Percentiles rank a stretch among this genome's conserved stretches.
Conservation (phyloP, 1,140 invertebrate genomes). For the Wasmannia auropunctata region DNA sequence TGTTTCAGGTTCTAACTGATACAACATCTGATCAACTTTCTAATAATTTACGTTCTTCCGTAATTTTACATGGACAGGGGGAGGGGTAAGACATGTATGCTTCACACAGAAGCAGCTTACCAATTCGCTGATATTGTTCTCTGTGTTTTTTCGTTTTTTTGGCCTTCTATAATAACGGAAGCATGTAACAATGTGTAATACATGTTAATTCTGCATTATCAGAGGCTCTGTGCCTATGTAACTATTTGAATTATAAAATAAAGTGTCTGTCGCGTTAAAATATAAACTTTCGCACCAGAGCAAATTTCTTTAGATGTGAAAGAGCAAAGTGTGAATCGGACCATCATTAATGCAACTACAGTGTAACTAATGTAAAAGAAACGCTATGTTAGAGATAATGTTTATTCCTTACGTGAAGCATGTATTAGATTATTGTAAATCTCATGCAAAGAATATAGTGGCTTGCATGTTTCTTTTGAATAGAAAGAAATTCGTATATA, state of each 20-base stretch:
- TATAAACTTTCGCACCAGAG: neutral
- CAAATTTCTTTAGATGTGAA: neutral
- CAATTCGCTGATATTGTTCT: conserved; percentile 93
- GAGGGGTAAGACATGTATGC: conserved; percentile 8
- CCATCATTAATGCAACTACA: neutral
- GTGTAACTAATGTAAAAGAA: neutral
- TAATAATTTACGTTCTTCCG: conserved; percentile 10
- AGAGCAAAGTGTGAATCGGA: neutral
- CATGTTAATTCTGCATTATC: conserved; percentile 79
- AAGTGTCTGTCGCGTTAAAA: neutral
- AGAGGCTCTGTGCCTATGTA: conserved; percentile 72
- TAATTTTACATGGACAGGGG: conserved; percentile 26
- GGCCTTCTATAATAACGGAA: conserved; percentile 86
- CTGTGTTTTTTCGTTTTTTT: conserved; percentile 90
- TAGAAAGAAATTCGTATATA: conserved; percentile 12
- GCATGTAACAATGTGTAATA: conserved; percentile 83
- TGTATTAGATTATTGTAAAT: neutral
- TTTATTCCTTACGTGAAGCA: neutral
- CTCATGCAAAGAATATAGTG: conserved; percentile 18
- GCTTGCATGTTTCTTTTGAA: neutral
- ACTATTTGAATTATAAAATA: conserved; percentile 23
- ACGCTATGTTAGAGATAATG: neutral
- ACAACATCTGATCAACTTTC: neutral
- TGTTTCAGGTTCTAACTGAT: conserved; percentile 4
- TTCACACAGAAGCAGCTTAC: conserved; percentile 88